Evolutionary conservation across 1,140 invertebrate species (phyloP).

Genomic region (Dinoponera quadriceps): DNA sequence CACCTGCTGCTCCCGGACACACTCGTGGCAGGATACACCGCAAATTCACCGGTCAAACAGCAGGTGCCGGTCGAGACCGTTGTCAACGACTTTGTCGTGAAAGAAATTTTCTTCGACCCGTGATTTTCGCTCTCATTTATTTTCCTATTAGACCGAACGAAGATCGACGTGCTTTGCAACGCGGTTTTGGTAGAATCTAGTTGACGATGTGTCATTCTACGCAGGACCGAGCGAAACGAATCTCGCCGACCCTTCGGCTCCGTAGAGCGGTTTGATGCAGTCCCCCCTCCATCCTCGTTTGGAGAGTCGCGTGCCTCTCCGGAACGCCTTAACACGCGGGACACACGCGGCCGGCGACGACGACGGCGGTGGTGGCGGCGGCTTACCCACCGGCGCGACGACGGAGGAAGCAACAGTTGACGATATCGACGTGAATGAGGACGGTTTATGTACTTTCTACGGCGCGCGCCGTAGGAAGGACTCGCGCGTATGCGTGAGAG

Average conservation of each 20-base stretch:
- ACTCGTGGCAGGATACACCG: constrained; percentile 3
- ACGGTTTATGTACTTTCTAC: constrained; percentile 76
- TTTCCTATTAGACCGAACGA: too few species aligned
- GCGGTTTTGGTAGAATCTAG: too few species aligned
- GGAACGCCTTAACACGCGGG: constrained; percentile 49
- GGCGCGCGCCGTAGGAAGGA: constrained; percentile 41
- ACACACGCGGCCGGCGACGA: constrained; percentile 39
- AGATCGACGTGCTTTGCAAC: too few species aligned
- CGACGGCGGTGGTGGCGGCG: constrained; percentile 38
- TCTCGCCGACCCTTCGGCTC: neutral
- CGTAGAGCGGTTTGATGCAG: neutral
- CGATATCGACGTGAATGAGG: constrained; percentile 76
- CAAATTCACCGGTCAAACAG: neutral
- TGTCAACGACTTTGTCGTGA: neutral
- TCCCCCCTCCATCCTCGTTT: neutral
- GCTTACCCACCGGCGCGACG: constrained; percentile 53
- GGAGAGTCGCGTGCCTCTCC: constrained; percentile 48
- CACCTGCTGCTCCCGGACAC: constrained; percentile 41
- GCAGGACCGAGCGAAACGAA: neutral
- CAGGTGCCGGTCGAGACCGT: neutral
- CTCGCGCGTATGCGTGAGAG: constrained; percentile 72
- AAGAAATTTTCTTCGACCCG: neutral
- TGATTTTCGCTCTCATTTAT: neutral
- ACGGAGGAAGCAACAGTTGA: constrained; percentile 79
- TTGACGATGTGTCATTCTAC: too few species aligned